These are phyloP conservation scores for Lampris megalopsis DNA, from an alignment of 2,113 vertebrate species.

Conservation along the genomic window DNA sequence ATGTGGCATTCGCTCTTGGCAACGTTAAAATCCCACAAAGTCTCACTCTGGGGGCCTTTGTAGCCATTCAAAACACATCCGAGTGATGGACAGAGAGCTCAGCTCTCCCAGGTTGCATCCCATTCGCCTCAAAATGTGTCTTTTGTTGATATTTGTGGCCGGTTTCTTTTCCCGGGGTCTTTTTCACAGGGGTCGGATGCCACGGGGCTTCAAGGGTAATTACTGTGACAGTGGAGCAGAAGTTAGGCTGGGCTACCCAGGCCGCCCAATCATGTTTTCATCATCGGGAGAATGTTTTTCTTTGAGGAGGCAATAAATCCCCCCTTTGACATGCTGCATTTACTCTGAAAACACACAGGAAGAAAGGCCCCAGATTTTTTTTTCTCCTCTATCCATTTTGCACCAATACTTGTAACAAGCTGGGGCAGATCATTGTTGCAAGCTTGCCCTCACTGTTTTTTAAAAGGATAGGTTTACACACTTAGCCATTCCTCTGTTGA, in stretches of 20 bases:
- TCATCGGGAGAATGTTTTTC: conserved; percentile 76
- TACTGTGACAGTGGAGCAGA: conserved; percentile 71
- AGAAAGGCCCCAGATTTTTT: conserved; percentile 61
- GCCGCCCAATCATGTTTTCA: conserved; percentile 76
- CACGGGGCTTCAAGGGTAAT: conserved; percentile 70
- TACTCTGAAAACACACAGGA: conserved; percentile 78
- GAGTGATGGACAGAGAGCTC: conserved; percentile 75
- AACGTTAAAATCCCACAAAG: conserved; percentile 73
- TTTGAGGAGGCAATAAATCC: conserved; percentile 77
- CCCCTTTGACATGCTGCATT: conserved; percentile 79
- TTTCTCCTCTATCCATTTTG: conserved; percentile 50
- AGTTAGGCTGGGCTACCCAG: conserved; percentile 64
- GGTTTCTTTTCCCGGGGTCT: conserved; percentile 40
- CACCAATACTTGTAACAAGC: conserved; percentile 79
- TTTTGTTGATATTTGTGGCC: conserved; percentile 69
- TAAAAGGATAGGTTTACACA: conserved; percentile 73
- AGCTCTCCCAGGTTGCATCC: conserved; percentile 63
- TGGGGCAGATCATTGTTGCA: conserved; percentile 79
- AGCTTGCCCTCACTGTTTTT: conserved; percentile 64
- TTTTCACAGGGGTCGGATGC: conserved; percentile 57
- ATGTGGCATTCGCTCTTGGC: conserved; percentile 73
- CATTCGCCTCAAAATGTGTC: conserved; percentile 55
- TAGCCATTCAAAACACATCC: conserved; percentile 62
- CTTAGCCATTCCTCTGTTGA: conserved; percentile 66
- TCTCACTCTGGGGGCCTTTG: conserved; percentile 72